Evolutionary conservation across 2,797 vertebrate genomes (phyloP).

Genomic region (Sebastes dallii): DNA sequence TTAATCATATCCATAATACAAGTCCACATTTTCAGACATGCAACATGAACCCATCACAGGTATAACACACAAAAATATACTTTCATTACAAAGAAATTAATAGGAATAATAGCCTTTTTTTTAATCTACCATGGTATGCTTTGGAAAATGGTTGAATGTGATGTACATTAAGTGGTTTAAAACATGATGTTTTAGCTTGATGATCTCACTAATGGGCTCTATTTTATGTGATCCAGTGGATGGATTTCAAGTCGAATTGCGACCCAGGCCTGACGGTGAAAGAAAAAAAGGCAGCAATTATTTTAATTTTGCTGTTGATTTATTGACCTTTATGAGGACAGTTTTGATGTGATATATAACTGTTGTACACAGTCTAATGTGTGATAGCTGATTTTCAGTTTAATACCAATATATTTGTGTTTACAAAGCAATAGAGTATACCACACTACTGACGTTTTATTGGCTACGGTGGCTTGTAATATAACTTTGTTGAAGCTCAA

Average conservation of each 20-base stretch:
- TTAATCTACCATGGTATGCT: not conserved
- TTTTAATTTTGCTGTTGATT: conserved; percentile 38
- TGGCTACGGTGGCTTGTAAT: not conserved
- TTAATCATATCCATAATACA: accelerated
- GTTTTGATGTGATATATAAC: conserved; percentile 11
- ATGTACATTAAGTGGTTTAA: not conserved
- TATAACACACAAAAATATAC: not conserved
- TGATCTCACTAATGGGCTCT: not conserved
- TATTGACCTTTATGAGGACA: conserved; percentile 32
- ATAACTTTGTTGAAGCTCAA: not conserved
- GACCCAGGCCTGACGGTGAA: conserved; percentile 10
- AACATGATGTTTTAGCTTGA: not conserved
- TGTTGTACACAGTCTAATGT: conserved; percentile 27
- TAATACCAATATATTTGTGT: not conserved
- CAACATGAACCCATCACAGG: not conserved
- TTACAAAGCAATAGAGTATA: conserved; percentile 3
- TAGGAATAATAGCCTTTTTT: not conserved
- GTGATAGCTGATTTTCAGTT: conserved; percentile 32
- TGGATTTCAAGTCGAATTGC: conserved; percentile 24
- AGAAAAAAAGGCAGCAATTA: not conserved
- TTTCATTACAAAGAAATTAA: not conserved
- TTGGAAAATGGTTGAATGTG: not conserved
- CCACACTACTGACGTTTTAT: not conserved
- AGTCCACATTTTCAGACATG: not conserved
- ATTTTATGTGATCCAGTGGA: not conserved